A percentile compares a stretch with the other conserved stretches of the same genome.
Evolutionary conservation across 2,888 invertebrate species (phyloP).

Genomic region (Trachelus troglodyta): DNA sequence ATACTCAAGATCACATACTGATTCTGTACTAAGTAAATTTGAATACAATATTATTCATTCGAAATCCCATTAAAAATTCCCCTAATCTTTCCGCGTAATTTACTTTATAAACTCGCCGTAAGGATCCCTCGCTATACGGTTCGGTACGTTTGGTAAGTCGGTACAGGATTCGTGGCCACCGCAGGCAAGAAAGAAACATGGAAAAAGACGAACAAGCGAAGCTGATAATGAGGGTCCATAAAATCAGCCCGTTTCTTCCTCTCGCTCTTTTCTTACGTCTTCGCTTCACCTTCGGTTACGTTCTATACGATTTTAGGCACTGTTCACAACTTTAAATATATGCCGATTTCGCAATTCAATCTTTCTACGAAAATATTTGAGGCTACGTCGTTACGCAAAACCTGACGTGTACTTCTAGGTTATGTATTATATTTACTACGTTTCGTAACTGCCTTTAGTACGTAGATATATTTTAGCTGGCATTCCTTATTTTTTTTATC

Average conservation of each 20-base stretch:
- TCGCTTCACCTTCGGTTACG: not conserved
- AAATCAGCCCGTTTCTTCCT: constrained; percentile 39
- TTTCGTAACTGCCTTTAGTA: not conserved
- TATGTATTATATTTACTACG: not conserved
- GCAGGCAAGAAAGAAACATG: constrained; percentile 29
- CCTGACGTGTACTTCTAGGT: not conserved
- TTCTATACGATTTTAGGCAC: not conserved
- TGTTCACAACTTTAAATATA: not conserved
- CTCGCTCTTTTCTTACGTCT: constrained; percentile 1
- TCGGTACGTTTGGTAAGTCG: not conserved
- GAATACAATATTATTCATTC: not conserved
- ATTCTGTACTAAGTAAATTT: not conserved
- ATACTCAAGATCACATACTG: not conserved
- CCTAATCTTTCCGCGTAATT: not conserved
- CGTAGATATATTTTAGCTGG: not conserved
- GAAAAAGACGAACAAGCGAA: constrained; percentile 23
- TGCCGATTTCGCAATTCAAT: not conserved
- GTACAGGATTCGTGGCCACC: not conserved
- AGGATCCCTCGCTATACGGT: not conserved
- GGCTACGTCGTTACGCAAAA: not conserved
- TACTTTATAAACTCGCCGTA: not conserved
- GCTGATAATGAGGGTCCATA: constrained; percentile 36
- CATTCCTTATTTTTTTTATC: not conserved
- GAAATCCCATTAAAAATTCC: not conserved
- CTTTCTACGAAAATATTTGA: not conserved